These are phyloP conservation scores for Drosophila seguyi DNA, from an alignment of 1,140 invertebrate genomes.

Conservation along the genomic window DNA sequence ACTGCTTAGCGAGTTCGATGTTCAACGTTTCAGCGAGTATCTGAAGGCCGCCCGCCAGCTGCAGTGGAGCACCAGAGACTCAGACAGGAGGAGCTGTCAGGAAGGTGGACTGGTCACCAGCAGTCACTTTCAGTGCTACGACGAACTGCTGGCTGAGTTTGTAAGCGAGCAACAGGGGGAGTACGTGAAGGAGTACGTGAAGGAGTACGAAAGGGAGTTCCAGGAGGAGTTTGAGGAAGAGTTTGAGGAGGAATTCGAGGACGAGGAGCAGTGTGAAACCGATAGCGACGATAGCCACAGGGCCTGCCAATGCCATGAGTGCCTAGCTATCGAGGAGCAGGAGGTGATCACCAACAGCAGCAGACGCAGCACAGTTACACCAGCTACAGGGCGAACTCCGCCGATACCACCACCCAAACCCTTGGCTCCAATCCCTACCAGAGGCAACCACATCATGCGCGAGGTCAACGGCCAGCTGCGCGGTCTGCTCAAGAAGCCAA, in stretches of 20 bases:
- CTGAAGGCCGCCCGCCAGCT: slow-evolving; percentile 65
- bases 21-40: slow-evolving; percentile 71
- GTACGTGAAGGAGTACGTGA: slow-evolving; percentile 20
- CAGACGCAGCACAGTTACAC: neutral
- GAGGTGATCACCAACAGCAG: slow-evolving; percentile 19
- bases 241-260: slow-evolving; percentile 10
- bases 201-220: slow-evolving; percentile 9
- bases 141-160: slow-evolving; percentile 75
- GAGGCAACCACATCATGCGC: slow-evolving; percentile 64
- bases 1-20: slow-evolving; percentile 74
- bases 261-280: slow-evolving; percentile 17
- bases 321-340: slow-evolving; percentile 47
- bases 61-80: slow-evolving; percentile 39
- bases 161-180: slow-evolving; percentile 69
- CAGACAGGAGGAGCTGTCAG: neutral
- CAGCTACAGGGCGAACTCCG: neutral
- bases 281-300: slow-evolving; percentile 41
- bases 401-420: neutral
- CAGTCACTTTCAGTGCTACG: slow-evolving; percentile 81
- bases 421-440: neutral
- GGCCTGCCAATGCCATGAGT: slow-evolving; percentile 73
- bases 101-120: too few relatives aligned
- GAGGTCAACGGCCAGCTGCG: slow-evolving; percentile 81
- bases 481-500: slow-evolving; percentile 83
- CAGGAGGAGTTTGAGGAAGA: slow-evolving; percentile 34